These are phyloP conservation scores for Pangasius sanitwongsei DNA, from an alignment of 2,797 vertebrate species.

Conservation along the genomic window DNA sequence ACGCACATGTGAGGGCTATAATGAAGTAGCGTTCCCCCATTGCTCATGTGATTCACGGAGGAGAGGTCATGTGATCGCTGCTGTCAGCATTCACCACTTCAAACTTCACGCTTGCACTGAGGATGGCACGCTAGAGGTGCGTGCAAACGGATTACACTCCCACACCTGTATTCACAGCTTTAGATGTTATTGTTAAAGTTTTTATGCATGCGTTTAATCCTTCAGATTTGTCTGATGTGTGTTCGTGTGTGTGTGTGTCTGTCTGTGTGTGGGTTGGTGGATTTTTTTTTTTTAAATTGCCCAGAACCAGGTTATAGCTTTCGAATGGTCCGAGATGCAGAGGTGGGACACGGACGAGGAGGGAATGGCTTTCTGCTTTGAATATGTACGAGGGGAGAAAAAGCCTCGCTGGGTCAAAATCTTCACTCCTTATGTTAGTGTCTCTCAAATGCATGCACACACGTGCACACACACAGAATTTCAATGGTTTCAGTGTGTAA, in stretches of 20 bases:
- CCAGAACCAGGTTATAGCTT: slow-evolving; percentile 94
- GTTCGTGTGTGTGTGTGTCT: not conserved
- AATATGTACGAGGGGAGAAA: slow-evolving; percentile 93
- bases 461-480: not conserved
- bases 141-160: too few species aligned
- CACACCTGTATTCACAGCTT: not conserved
- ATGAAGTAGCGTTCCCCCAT: slow-evolving; percentile 93
- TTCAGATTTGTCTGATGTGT: not conserved
- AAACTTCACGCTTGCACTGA: slow-evolving; percentile 94
- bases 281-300: not conserved
- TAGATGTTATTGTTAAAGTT: not conserved
- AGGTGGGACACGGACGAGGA: slow-evolving; percentile 97
- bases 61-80: slow-evolving; percentile 92
- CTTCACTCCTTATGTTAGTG: slow-evolving; percentile 96
- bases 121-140: slow-evolving; percentile 88
- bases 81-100: slow-evolving; percentile 92
- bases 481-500: not conserved
- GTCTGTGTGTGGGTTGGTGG: not conserved
- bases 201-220: not conserved
- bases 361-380: slow-evolving; percentile 96
- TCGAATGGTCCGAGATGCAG: slow-evolving; percentile 97
- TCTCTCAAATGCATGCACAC: not conserved
- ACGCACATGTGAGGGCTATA: slow-evolving; percentile 90
- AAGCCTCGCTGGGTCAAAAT: slow-evolving; percentile 99
- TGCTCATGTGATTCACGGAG: slow-evolving; percentile 93